phyloP scores from a whole-genome alignment of 53 echinoderm and acorn worm genomes.

The Apostichopus leukothele region DNA sequence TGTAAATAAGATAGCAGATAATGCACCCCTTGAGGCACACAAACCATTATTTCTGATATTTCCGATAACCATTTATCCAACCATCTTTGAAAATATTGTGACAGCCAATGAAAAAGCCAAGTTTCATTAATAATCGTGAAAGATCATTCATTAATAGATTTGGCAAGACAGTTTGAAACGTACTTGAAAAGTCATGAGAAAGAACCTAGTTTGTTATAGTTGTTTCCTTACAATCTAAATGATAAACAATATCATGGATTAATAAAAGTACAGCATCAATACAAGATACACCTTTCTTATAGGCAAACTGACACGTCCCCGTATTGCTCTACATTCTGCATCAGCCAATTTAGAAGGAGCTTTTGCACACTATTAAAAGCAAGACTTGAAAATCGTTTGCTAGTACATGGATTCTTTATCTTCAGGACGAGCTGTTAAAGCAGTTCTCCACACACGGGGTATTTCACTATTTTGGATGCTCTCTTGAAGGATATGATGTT shows the following conservation, averaged over 20 bases:
- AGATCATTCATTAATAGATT: background rate
- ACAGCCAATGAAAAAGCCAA: constrained; percentile 20
- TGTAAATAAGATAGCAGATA: background rate
- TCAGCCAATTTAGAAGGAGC: background rate
- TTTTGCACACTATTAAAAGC: background rate
- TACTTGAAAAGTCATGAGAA: background rate
- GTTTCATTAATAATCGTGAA: background rate
- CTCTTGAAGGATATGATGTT: background rate
- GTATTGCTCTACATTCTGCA: background rate
- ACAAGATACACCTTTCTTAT: background rate
- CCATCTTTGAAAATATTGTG: background rate
- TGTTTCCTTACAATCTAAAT: background rate
- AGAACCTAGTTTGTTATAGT: constrained; percentile 4
- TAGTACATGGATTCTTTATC: background rate
- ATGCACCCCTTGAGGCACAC: constrained; percentile 15
- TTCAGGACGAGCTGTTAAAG: background rate
- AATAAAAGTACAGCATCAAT: constrained; percentile 14
- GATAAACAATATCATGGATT: background rate
- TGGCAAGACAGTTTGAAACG: background rate
- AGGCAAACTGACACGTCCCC: background rate
- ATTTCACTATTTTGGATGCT: background rate
- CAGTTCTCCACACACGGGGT: background rate
- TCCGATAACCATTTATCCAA: constrained; percentile 8
- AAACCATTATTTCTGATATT: background rate
- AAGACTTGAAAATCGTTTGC: no score